Evolutionary conservation across 2,888 invertebrate genomes (phyloP), one percentile per base, ranked within the genome.

Genomic region (Macaria notata): DNA sequence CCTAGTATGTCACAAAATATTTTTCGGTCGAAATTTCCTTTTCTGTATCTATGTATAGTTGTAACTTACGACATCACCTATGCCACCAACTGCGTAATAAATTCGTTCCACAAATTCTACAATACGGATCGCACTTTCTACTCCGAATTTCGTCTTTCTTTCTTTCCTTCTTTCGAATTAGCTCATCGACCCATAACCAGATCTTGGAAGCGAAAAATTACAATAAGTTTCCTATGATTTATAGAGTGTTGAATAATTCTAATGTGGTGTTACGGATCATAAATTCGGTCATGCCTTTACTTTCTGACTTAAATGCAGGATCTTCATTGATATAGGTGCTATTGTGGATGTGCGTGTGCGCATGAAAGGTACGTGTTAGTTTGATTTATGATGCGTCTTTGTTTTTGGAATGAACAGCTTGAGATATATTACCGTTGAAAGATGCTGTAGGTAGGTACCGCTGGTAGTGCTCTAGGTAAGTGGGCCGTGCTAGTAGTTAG

Each of bases 271-370:
- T 81, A 83, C 78, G 83, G 81, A 60, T 78, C 84, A 81, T 87
- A 87, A 87, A 88, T 87, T 83, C 78, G 78, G 78, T 75, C 69
- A 73, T 73, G 75, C 81, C 76, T 81, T 82, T 83, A 71, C 73
- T 66, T 19, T 66, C 59, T 65, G 69, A 69, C 69, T 68, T 73
- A 75, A 70, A 72, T 59, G 53, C 51, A 54, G 54, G 50, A 47
- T 46, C 56, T 65, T 72, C 75, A 75, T 73, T 77, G 73, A 64
- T 64, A 68, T 70, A 65, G 63, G 66, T 54, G 62, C 73, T 67
- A 76, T 84, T 83, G 79, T 83, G 46, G 46, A 59, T 63, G 66
- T 72, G 72, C 75, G 75, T 70, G 71, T 69, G 77, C 79, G 80
- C 78, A 75, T 65, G 73, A 71, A 47, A 49, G 60, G 30, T 47